These are phyloP conservation scores for Ischnura elegans DNA, from an alignment of 2,888 invertebrate genomes.

Conservation along the genomic window DNA sequence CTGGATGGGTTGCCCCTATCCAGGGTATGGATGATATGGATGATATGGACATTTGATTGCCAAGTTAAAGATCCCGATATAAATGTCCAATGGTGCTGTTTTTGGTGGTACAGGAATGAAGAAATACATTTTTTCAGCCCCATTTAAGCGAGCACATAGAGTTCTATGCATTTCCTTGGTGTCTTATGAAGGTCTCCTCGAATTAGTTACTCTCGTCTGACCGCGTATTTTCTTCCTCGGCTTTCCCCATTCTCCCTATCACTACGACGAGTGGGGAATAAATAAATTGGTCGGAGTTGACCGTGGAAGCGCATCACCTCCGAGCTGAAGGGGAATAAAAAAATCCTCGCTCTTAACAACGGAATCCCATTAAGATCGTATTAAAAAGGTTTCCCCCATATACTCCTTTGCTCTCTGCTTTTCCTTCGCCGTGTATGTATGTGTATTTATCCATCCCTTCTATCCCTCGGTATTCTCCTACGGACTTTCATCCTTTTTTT, in stretches of 20 bases:
- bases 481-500: conserved; percentile 59
- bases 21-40: too few relatives aligned
- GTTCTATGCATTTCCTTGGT: neutral
- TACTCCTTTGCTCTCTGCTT: neutral
- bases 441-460: conserved; percentile 6
- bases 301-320: conserved; percentile 44
- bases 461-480: neutral
- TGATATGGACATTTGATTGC: too few relatives aligned
- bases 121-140: too few relatives aligned
- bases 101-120: too few relatives aligned
- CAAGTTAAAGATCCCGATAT: too few relatives aligned
- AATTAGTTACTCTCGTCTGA: neutral
- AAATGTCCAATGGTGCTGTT: too few relatives aligned
- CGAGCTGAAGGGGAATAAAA: conserved; percentile 16
- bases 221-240: neutral
- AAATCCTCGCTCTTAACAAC: conserved; percentile 42
- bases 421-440: too few relatives aligned
- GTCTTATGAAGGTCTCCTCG: neutral
- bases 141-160: neutral
- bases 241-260: neutral
- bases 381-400: conserved; percentile 46
- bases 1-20: too few relatives aligned
- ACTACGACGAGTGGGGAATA: conserved; percentile 38
- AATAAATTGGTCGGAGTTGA: neutral
- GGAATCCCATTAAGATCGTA: conserved; percentile 67